Evolutionary conservation across 2,888 invertebrate genomes (phyloP), one percentile per base, ranked within the genome.

Genomic region (Cylindroiulus punctatus): DNA sequence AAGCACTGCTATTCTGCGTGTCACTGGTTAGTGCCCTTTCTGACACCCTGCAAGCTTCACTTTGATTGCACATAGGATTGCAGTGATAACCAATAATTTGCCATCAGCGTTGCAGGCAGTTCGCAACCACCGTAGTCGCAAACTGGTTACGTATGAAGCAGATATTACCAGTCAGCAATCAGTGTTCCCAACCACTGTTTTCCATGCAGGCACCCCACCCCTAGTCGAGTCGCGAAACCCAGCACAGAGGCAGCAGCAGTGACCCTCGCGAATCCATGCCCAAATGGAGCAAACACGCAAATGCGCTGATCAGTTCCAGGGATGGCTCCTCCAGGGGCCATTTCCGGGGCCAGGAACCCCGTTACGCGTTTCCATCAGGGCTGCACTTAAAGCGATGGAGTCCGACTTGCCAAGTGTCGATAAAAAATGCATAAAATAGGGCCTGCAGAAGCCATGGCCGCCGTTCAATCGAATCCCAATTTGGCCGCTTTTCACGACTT

Each of bases 321-420:
- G n/a, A 65, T 65, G 65, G 65, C 65, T 65, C 65, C 65, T 65
- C 65, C 65, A 65, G 65, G 65, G 65, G 65, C 65, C 65, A 65
- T 65, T 65, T 65, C 65, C 22, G 65, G 65, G 65, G 65, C 65
- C 65, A 65, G 65, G 65, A 65, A 65, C 65, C 65, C 65, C 26
- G 65, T 65, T 26, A 65, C 65, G 65, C n/a, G 65, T 65, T 65
- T 65, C 65, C 65, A 65, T 65, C 65, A 7, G 65, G 65, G 22
- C 65, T 8, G 65, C 65, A 65, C 65, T 65, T 65, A 65, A 65
- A 26, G 26, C 22, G 65, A n/a, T 65, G 26, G 65, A 26, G 65
- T 26, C 22, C 22, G 26, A 65, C 65, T 65, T 65, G 65, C 65
- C 65, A 65, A 65, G 10, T 65, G 22, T 65, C 65, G 65, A 65